Base-by-base conservation (phyloP, 2,797 vertebrate genomes). In the Menidia menidia region DNA sequence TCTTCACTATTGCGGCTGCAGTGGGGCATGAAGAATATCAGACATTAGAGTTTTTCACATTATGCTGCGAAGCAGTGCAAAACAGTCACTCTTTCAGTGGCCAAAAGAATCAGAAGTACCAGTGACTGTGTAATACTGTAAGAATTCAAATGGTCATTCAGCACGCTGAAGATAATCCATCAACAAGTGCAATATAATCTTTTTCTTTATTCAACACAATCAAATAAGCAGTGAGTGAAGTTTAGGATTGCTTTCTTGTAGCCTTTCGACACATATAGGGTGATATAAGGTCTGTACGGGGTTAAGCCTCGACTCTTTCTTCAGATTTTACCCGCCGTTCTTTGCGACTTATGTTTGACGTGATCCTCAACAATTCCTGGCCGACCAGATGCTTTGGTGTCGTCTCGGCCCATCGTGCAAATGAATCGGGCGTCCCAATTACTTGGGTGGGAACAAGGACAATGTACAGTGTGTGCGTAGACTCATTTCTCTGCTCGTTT, bases 1-100 rank as follows among this genome's bases (percentile, higher is more conserved):
- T 62, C 54, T 50, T 82, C 67, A 77, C 75, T 79, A 33, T 44
- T 61, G 15, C 77, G 68, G 39, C 52, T 14, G 0, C 70, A 73
- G 70, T 71, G 44, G 64, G 55, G 66, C 60, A 42, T 71, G 16
- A 59, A 81, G 53, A 15, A 62, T 48, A 31, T 30, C 35, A 56
- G 50, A 55, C 19, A 70, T 13, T 52, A 44, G 33, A 54, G 7
- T 41, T 31, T 30, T 32, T 6, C 12, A 9, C 45, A 64, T 35
- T n/a, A 52, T 33, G 14, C 25, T 64, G 19, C 4, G 5, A 15
- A 53, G 50, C 13, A 52, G 55, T 57, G 45, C 10, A 54, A 31
- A 60, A n/a, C 35, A 56, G 31, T 8, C 2, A 32, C 58, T 73
- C 7, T 33, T 51, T 61, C 16, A 57, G 9, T 57, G 15, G 7